Percentiles rank a stretch among this genome's conserved stretches.
Conservation (phyloP, 2,888 invertebrate species). For the Diarsia brunnea region DNA sequence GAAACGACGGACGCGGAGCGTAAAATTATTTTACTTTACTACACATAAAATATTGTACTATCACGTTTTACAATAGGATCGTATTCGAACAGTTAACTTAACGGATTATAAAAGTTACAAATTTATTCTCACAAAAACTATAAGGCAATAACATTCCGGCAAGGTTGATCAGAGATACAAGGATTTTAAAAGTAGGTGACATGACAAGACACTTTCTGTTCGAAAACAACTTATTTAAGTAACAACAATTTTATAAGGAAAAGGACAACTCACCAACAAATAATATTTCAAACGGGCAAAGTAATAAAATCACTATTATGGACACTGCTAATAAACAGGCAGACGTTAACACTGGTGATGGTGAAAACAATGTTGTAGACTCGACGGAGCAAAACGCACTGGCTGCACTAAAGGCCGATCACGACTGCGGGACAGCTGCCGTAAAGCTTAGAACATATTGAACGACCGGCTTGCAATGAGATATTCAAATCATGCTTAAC, state of each 20-base stretch:
- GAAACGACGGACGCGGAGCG: not conserved
- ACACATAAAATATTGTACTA: conserved; percentile 2
- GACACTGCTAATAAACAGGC: conserved; percentile 22
- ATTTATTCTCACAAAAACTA: conserved; percentile 15
- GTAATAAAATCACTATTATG: conserved; percentile 13
- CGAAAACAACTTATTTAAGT: conserved; percentile 11
- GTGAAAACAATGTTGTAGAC: conserved; percentile 69
- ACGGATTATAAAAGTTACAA: not conserved
- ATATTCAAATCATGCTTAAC: conserved; percentile 49
- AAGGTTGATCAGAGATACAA: conserved; percentile 43
- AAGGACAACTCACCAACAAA: conserved; percentile 46
- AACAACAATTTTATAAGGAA: not conserved
- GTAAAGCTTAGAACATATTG: conserved; percentile 48
- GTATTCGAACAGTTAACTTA: not conserved
- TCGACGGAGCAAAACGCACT: conserved; percentile 80
- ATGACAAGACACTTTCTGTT: conserved; percentile 50
- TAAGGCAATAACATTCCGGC: conserved; percentile 16
- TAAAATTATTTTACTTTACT: not conserved
- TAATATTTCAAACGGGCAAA: conserved; percentile 35
- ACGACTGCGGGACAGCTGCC: conserved; percentile 29
- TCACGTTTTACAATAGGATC: not conserved
- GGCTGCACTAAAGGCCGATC: conserved; percentile 69
- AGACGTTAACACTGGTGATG: conserved; percentile 3
- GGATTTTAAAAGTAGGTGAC: conserved; percentile 48
- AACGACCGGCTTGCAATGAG: conserved; percentile 33